Evolutionary conservation across 2,888 invertebrate species (phyloP), one percentile per base, ranked within the genome.

Genomic region (Catocala nupta): DNA sequence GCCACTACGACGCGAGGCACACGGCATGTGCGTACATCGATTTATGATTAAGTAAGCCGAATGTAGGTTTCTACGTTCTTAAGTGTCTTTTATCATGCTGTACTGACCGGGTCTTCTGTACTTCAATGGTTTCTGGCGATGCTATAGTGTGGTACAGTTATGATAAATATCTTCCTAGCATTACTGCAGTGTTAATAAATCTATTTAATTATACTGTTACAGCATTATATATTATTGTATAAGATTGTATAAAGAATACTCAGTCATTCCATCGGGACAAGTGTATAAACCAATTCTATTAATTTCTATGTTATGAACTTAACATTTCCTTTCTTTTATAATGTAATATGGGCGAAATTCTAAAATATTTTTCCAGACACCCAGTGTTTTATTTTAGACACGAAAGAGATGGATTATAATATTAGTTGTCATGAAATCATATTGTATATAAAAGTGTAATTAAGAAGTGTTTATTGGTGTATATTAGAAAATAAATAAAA

Each of bases 221-320:
- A 59, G 54, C 61, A 61, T 58, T 54, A 59, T 58, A 39, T 61
- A 64, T 62, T 73, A 64, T 59, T 44, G 54, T 49, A 12, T 75
- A 75, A 72, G 77, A 61, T 75, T 75, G 70, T 80, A 66, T 68
- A 73, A 66, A 70, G 72, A 79, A 75, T 81, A 81, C 81, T 82
- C 81, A 81, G 80, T 75, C 82, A 82, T 76, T 81, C 77, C 76
- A 75, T 67, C 71, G 33, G 50, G 51, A 47, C 12, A 39, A 58
- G 2, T 52, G 25, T 52, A 58, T 39, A 52, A 8, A 34, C 25
- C 36, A 11, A 34, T 57, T 57, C 43, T 43, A 42, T 39, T 6
- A 1, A 11, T 11, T 49, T 6, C 43, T 50, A 57, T 11, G 36
- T 8, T 39, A 16, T 55, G n/a, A 5, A 10, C 8, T 5, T 10